Conservation (phyloP, 1,140 invertebrate species). For the Nixonia krombeini region DNA sequence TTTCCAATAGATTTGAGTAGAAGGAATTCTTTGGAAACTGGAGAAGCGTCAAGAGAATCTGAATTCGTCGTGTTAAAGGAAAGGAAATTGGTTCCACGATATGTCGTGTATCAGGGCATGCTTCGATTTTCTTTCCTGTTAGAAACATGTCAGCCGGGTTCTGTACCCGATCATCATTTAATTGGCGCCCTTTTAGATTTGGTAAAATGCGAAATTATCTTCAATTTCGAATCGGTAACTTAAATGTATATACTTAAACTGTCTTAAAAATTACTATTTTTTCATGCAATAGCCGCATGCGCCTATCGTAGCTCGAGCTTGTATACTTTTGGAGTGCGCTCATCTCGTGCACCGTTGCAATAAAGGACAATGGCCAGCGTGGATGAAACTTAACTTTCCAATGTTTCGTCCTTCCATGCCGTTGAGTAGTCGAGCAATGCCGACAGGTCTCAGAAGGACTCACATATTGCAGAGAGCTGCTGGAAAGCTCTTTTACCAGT, state of each 20-base stretch:
- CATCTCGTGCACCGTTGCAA: slow-evolving; percentile 98
- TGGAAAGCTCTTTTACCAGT: slow-evolving; percentile 97
- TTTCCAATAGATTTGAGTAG: slow-evolving; percentile 81
- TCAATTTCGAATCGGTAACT: no score
- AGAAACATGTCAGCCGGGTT: slow-evolving; percentile 95
- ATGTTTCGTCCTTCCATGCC: slow-evolving; percentile 84
- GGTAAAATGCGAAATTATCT: no score
- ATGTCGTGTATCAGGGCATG: slow-evolving; percentile 85
- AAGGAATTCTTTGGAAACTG: slow-evolving; percentile 85
- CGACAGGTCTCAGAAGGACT: slow-evolving; percentile 78
- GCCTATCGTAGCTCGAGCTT: slow-evolving; percentile 91
- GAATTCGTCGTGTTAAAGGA: slow-evolving; percentile 91
- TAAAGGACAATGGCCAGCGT: slow-evolving; percentile 96
- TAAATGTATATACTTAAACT: no score
- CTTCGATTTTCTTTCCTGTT: slow-evolving; percentile 89
- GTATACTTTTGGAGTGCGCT: slow-evolving; percentile 93
- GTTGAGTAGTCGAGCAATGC: slow-evolving; percentile 67
- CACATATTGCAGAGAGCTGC: slow-evolving; percentile 91
- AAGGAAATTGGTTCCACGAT: slow-evolving; percentile 82
- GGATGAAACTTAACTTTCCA: slow-evolving; percentile 92
- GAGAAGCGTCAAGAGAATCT: slow-evolving; percentile 83
- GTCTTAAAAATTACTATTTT: no score
- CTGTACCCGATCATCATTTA: slow-evolving; percentile 94
- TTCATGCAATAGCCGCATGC: slow-evolving; percentile 96
- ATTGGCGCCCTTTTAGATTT: slow-evolving; percentile 96